These are phyloP conservation scores for Cephalopachus bancanus DNA, from an alignment of 2,797 vertebrate genomes.

Conservation along the genomic window DNA sequence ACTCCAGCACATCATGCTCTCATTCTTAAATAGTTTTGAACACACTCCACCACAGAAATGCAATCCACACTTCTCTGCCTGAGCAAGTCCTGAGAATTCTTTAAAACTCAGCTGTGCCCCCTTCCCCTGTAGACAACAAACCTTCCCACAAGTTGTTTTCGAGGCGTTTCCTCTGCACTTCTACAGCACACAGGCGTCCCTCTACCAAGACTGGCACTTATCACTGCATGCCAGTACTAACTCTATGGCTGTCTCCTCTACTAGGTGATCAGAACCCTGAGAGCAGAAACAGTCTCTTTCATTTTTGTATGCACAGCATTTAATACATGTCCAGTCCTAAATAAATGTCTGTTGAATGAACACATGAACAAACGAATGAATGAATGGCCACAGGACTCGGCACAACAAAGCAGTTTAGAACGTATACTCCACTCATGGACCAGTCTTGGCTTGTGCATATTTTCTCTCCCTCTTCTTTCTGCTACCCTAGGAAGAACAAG, in stretches of 20 bases:
- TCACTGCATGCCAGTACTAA: background rate
- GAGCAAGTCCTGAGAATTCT: background rate
- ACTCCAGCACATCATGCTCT: background rate
- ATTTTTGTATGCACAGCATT: background rate
- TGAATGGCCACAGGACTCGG: background rate
- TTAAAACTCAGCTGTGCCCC: conserved; percentile 17
- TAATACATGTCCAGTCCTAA: conserved; percentile 1
- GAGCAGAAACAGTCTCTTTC: conserved; percentile 17
- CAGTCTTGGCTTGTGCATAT: background rate
- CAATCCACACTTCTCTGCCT: background rate
- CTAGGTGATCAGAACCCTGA: background rate
- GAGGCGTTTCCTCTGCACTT: background rate
- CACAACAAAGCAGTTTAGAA: background rate
- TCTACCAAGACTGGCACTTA: background rate
- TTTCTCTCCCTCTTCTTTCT: conserved; percentile 6
- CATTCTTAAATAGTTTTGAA: background rate
- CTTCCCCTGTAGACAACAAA: background rate
- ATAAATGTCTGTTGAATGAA: background rate
- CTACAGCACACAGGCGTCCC: background rate
- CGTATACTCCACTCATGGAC: background rate
- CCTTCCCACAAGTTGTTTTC: background rate
- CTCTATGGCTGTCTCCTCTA: background rate
- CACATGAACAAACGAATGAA: background rate
- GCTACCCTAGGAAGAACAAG: background rate
- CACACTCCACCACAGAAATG: background rate